Conservation (phyloP, 2,113 vertebrate genomes). For the Hiodon tergisus region DNA sequence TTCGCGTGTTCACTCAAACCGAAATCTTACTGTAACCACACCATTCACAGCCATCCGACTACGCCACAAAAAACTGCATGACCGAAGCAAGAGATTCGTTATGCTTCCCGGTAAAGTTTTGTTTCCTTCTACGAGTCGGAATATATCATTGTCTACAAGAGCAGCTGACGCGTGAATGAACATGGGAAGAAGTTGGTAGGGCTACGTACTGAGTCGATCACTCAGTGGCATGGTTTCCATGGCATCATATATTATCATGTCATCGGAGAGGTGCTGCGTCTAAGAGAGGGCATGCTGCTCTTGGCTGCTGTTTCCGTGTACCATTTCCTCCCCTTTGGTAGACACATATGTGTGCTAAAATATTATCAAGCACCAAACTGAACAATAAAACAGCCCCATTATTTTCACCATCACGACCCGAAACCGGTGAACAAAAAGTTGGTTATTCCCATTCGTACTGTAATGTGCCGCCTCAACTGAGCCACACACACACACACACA, state of each 20-base stretch:
- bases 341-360: conserved; percentile 2
- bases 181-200: conserved; percentile 35
- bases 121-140: conserved; percentile 19
- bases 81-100: conserved; percentile 24
- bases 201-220: neutral
- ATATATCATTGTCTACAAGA: conserved; percentile 11
- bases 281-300: neutral
- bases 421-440: neutral
- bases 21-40: conserved; percentile 34
- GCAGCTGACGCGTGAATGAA: conserved; percentile 22
- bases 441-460: no score
- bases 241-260: neutral
- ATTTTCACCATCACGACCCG: neutral
- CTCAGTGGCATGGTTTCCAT: neutral
- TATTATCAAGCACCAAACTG: neutral
- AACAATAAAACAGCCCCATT: neutral
- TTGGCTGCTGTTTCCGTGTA: neutral
- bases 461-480: no score
- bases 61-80: neutral
- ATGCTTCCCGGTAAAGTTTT: conserved; percentile 20
- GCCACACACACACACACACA: no score
- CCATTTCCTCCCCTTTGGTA: neutral
- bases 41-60: conserved; percentile 19
- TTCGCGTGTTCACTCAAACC: conserved; percentile 27
- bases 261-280: neutral